These are phyloP conservation scores for Varanus salvator DNA, from an alignment of 2,113 vertebrate species.

Conservation along the genomic window DNA sequence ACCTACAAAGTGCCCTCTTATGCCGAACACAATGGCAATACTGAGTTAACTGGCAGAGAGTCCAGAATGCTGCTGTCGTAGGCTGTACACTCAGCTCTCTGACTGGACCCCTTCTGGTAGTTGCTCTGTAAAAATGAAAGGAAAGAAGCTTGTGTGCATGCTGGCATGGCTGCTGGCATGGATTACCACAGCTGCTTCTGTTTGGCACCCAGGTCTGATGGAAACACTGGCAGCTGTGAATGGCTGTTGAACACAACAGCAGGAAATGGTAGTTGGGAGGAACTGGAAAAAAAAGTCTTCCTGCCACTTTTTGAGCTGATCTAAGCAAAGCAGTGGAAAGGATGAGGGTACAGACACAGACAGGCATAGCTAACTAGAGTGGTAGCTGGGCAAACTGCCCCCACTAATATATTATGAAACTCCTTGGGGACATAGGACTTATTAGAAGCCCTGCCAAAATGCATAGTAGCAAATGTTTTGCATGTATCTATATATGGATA, in stretches of 20 bases:
- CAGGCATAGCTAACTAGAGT: not conserved
- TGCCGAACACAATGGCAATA: not conserved
- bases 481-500: not conserved
- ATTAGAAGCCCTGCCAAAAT: not conserved
- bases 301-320: not conserved
- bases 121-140: not conserved
- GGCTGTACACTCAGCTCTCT: not conserved
- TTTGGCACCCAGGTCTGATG: not conserved
- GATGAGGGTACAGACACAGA: not conserved
- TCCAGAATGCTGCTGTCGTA: not conserved
- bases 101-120: not conserved
- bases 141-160: not conserved
- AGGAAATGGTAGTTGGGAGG: not conserved
- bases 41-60: not conserved
- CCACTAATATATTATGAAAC: not conserved
- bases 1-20: not conserved
- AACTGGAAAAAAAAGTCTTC: not conserved
- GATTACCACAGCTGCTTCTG: not conserved
- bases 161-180: no score
- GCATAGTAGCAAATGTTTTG: no score
- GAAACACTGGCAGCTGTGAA: not conserved
- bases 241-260: not conserved
- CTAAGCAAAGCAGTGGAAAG: not conserved
- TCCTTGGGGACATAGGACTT: not conserved
- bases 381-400: not conserved